A percentile compares a stretch with the other conserved stretches of the same genome.
These are phyloP conservation scores for Cossypha niveicapilla DNA, from an alignment of 2,797 vertebrate species.

Conservation along the genomic window DNA sequence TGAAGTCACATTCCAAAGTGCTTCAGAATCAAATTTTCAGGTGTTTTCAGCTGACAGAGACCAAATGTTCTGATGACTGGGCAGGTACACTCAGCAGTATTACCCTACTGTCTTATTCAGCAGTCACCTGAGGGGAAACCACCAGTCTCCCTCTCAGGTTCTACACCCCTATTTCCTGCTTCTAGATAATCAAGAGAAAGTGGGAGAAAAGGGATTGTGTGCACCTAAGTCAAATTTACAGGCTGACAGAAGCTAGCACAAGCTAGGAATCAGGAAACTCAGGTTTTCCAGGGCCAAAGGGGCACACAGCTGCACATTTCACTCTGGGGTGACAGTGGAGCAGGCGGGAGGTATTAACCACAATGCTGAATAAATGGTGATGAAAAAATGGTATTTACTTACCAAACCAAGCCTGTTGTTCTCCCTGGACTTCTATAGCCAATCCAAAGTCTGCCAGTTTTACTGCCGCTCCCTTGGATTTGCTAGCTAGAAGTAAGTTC, in stretches of 20 bases:
- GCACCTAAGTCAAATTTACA: background rate
- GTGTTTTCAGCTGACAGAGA: background rate
- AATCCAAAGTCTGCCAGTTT: constrained; percentile 96
- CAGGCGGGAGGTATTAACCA: background rate
- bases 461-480: constrained; percentile 94
- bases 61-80: background rate
- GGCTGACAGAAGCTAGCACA: background rate
- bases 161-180: background rate
- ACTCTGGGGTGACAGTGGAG: background rate
- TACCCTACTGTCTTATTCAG: background rate
- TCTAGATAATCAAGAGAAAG: background rate
- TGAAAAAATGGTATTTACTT: constrained; percentile 58
- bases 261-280: background rate
- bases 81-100: background rate
- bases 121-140: background rate
- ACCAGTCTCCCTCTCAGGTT: background rate
- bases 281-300: background rate
- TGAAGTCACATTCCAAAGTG: background rate
- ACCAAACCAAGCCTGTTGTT: constrained; percentile 99
- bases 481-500: constrained; percentile 96
- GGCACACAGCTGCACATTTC: background rate
- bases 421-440: constrained; percentile 96
- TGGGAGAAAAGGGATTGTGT: background rate
- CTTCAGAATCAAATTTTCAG: background rate
- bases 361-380: background rate